These are phyloP conservation scores for Grapholita molesta DNA, from an alignment of 1,140 invertebrate species.

Conservation along the genomic window DNA sequence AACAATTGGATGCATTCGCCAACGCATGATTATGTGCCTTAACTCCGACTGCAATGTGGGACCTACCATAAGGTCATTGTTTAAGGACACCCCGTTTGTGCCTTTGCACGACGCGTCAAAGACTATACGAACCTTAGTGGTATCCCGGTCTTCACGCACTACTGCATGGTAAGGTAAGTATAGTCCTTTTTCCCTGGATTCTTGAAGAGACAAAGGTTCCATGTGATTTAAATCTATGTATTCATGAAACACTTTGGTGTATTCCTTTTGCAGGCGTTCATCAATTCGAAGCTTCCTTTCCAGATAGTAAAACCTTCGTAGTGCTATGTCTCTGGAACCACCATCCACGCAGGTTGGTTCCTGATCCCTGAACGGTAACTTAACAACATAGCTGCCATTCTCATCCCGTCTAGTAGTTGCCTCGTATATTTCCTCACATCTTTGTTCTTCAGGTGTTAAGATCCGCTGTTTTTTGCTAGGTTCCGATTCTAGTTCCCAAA, in stretches of 20 bases:
- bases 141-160: no score
- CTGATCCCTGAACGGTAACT: not conserved
- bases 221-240: not conserved
- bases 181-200: not conserved
- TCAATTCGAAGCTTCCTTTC: not conserved
- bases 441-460: not conserved
- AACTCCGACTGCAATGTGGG: slow-evolving; percentile 40
- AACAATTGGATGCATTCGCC: slow-evolving; percentile 39
- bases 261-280: not conserved
- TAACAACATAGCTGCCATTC: not conserved
- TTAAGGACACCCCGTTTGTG: slow-evolving; percentile 26
- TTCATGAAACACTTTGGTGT: not conserved
- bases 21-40: slow-evolving; percentile 43
- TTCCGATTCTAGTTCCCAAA: not conserved
- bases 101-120: no score
- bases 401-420: not conserved
- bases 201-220: not conserved
- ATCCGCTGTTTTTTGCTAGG: not conserved
- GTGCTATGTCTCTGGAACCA: not conserved
- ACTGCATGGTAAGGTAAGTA: not conserved
- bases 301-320: not conserved
- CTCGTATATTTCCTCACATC: not conserved
- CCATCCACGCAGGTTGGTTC: not conserved
- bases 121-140: not conserved
- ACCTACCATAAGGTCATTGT: slow-evolving; percentile 18